phyloP scores from a whole-genome alignment of 2,888 invertebrate species.

The Balanococcus diminutus region DNA sequence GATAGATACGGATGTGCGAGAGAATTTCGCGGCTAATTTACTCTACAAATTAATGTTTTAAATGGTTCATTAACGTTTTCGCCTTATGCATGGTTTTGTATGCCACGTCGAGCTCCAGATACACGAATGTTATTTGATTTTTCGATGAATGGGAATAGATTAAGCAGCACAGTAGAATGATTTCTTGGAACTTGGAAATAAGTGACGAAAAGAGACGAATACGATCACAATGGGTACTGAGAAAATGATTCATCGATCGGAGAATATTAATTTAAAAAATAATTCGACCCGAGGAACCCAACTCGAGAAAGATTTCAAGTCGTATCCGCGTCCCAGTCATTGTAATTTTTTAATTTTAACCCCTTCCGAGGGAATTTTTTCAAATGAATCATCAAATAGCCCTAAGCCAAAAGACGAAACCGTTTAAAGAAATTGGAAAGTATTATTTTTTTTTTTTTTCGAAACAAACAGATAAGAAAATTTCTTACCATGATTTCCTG shows the following conservation, averaged over 20 bases:
- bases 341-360: background rate
- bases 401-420: background rate
- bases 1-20: background rate
- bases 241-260: background rate
- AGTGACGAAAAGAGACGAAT: background rate
- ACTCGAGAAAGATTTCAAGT: background rate
- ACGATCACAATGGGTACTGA: background rate
- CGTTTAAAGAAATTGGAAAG: constrained; percentile 9
- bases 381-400: constrained; percentile 8
- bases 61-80: background rate
- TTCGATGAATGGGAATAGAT: constrained; percentile 8
- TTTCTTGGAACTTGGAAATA: background rate
- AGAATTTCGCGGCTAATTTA: constrained; percentile 33
- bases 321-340: background rate
- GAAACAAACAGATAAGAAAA: background rate
- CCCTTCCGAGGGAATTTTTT: background rate
- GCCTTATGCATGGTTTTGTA: no score
- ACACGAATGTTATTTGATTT: background rate
- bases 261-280: background rate
- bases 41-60: constrained; percentile 17
- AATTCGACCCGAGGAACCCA: background rate
- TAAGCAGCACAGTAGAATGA: background rate
- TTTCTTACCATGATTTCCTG: constrained; percentile 60
- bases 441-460: no score
- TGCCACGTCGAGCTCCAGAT: background rate